These are phyloP conservation scores for Clepsis dumicolana DNA, from an alignment of 2,888 invertebrate species.

Conservation along the genomic window DNA sequence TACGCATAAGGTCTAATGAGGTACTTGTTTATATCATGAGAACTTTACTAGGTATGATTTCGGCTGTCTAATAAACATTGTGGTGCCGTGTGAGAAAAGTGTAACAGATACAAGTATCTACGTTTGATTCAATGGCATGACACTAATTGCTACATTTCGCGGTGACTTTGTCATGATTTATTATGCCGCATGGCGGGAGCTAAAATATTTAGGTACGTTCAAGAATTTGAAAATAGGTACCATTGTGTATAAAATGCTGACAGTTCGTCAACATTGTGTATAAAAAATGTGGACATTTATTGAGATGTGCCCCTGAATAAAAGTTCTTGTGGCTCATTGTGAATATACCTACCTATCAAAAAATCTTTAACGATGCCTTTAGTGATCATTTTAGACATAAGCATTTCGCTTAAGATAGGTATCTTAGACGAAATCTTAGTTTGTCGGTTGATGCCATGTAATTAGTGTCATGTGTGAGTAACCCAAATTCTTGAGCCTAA, in stretches of 20 bases:
- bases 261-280: too few species aligned
- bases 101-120: slow-evolving; percentile 17
- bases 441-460: not conserved
- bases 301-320: not conserved
- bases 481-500: not conserved
- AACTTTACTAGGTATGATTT: slow-evolving; percentile 26
- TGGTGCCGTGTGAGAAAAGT: slow-evolving; percentile 32
- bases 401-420: too few species aligned
- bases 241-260: too few species aligned
- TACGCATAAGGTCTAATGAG: slow-evolving; percentile 24
- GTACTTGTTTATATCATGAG: slow-evolving; percentile 38
- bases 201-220: not conserved
- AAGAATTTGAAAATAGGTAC: not conserved
- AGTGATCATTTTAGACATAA: not conserved
- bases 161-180: slow-evolving; percentile 26
- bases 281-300: too few species aligned
- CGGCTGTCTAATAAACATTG: slow-evolving; percentile 29
- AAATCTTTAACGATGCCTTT: too few species aligned
- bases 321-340: not conserved
- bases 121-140: slow-evolving; percentile 32
- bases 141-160: slow-evolving; percentile 29
- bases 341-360: not conserved
- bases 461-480: not conserved
- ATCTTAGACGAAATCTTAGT: not conserved
- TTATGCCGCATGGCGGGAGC: not conserved